Evolutionary conservation across 2,797 vertebrate genomes (phyloP).

Genomic region (Sebastes elongatus): DNA sequence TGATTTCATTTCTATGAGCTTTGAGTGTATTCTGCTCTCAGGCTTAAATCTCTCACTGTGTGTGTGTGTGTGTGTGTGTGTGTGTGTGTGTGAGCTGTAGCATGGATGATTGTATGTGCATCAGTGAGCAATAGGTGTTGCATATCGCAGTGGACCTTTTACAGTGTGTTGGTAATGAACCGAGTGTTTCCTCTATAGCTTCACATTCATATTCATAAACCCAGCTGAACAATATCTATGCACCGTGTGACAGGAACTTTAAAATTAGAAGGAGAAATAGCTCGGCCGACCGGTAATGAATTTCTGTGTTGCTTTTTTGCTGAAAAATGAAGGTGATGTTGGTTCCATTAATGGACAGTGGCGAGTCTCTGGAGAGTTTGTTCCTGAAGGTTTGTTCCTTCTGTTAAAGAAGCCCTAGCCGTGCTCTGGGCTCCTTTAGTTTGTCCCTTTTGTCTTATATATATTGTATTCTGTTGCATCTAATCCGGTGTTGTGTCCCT

Average conservation of each 20-base stretch:
- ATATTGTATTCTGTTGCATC: neutral
- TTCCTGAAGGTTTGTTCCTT: too few species aligned
- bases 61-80: neutral
- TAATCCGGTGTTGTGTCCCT: neutral
- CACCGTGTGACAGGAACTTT: neutral
- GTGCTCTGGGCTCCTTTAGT: too few species aligned
- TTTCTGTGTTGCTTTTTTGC: neutral
- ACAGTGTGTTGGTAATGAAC: neutral
- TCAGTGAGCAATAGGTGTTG: neutral
- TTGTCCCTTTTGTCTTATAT: too few species aligned
- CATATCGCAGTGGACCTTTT: neutral
- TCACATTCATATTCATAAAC: conserved; percentile 26
- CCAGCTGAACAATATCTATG: neutral
- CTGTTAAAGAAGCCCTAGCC: too few species aligned
- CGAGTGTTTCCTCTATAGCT: neutral
- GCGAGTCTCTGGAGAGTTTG: neutral
- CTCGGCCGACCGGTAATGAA: neutral
- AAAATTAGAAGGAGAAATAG: neutral
- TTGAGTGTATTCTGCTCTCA: neutral
- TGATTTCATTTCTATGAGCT: conserved; percentile 1
- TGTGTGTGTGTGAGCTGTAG: neutral
- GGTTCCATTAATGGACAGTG: neutral
- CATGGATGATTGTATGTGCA: neutral
- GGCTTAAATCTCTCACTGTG: neutral
- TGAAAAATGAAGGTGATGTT: conserved; percentile 4